phyloP scores from a whole-genome alignment of 2,113 vertebrate genomes.

The Leucoraja erinaceus region DNA sequence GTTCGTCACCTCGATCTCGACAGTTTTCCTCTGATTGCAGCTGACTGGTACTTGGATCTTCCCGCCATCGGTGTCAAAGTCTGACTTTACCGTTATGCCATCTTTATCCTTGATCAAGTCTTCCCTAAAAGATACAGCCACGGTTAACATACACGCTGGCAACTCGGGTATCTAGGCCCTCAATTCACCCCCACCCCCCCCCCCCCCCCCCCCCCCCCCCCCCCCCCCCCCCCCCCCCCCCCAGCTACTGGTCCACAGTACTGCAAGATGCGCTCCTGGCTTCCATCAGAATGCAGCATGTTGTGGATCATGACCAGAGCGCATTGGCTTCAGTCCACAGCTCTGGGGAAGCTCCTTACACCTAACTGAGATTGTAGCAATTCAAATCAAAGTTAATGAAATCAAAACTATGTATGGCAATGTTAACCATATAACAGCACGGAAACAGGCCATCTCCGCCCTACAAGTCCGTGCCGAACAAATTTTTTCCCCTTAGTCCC shows the following conservation, averaged over 20 bases:
- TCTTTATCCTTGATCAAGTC: conserved; percentile 60
- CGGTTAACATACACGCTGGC: background rate
- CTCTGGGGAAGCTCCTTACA: background rate
- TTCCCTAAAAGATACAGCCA: conserved; percentile 49
- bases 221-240: background rate
- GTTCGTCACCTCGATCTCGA: conserved; percentile 65
- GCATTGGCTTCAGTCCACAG: background rate
- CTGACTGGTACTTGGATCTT: conserved; percentile 56
- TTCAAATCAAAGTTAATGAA: background rate
- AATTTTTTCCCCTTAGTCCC: no score
- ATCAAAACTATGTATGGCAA: background rate
- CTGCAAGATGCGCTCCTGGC: background rate
- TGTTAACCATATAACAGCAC: no score
- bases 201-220: background rate
- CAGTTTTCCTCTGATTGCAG: background rate
- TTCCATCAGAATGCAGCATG: background rate
- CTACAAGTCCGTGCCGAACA: no score
- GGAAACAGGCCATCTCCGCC: no score
- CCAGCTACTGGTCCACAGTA: conserved; percentile 42
- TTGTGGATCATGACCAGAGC: no score
- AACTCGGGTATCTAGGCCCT: background rate
- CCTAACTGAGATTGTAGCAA: no score
- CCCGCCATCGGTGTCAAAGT: conserved; percentile 49
- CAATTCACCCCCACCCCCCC: background rate
- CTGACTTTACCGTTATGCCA: conserved; percentile 57